Percentiles rank a stretch among this genome's conserved stretches.
Conservation (phyloP, 2,888 invertebrate genomes). For the Heliothis peltigera region DNA sequence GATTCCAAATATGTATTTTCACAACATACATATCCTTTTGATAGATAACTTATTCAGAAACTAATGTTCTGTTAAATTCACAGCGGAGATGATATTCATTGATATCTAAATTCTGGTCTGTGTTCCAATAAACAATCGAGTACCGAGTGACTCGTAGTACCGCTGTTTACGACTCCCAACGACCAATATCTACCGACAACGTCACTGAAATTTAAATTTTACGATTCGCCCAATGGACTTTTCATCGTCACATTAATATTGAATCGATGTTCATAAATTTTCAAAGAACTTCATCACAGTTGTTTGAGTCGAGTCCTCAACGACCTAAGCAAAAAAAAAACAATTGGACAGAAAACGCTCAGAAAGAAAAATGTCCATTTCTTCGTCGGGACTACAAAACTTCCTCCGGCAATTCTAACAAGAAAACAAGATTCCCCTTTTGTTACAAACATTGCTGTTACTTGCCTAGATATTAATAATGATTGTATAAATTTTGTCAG, state of each 20-base stretch:
- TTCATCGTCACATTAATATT: conserved; percentile 35
- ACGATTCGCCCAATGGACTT: conserved; percentile 22
- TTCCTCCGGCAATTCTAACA: conserved; percentile 33
- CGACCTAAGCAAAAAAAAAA: conserved; percentile 14
- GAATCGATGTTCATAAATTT: conserved; percentile 30
- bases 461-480: conserved; percentile 58
- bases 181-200: conserved; percentile 15
- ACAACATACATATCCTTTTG: too few relatives aligned
- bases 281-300: conserved; percentile 9
- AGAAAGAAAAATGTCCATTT: conserved; percentile 38
- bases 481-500: conserved; percentile 46
- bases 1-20: too few relatives aligned
- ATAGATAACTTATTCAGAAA: too few relatives aligned
- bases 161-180: conserved; percentile 36
- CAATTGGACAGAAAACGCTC: conserved; percentile 19
- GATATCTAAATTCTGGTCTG: not conserved
- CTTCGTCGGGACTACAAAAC: conserved; percentile 48
- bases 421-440: conserved; percentile 54
- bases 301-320: conserved; percentile 5
- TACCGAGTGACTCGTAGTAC: conserved; percentile 15
- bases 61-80: not conserved
- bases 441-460: conserved; percentile 50
- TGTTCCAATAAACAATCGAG: conserved; percentile 27
- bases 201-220: conserved; percentile 39
- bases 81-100: not conserved